Base-by-base conservation (phyloP, 2,888 invertebrate genomes). In the Epirrhoe alternata region DNA sequence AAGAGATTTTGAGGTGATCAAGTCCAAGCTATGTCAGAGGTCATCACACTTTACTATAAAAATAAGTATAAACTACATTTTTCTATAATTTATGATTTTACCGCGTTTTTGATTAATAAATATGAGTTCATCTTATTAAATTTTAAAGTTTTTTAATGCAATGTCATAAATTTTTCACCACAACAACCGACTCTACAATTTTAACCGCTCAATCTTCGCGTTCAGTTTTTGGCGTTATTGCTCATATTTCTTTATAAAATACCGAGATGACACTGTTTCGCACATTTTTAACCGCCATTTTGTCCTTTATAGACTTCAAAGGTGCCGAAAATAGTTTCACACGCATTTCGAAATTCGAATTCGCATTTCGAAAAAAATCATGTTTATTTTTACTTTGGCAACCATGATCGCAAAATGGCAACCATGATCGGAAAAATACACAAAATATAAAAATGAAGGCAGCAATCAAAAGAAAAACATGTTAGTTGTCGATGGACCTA, bases 221-320 rank as follows among this genome's bases (percentile, higher is more conserved):
- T 47, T 8, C 14, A 59, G 5, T 52, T 12, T 51, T 60, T 60
- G 64, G 59, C 54, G 51, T 64, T 64, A 64, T 64, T 59, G 59
- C 59, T 60, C 50, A 59, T 64, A 64, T 45, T 51, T 64, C 64
- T 59, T 59, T 8, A 42, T 30, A 64, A 53, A 64, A 63, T 52
- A 58, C 31, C 31, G 50, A 55, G 59, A 64, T 64, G 64, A 60
- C 59, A 64, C 59, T 42, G 45, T 24, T 45, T 31, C 17, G 42
- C 31, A 52, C 42, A 62, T 62, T 67, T 66, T 56, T 52, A 35
- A 35, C 47, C 55, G 63, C 17, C 14, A 51, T 67, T 47, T 56
- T 56, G 38, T 52, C 63, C 30, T 50, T 45, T 60, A 30, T 30
- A n/a, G 35, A 45, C 5, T 47, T 59, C 55, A 60, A 67, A 67